Base-by-base conservation (phyloP, 2,113 vertebrate genomes). In the Asarcornis scutulata region DNA sequence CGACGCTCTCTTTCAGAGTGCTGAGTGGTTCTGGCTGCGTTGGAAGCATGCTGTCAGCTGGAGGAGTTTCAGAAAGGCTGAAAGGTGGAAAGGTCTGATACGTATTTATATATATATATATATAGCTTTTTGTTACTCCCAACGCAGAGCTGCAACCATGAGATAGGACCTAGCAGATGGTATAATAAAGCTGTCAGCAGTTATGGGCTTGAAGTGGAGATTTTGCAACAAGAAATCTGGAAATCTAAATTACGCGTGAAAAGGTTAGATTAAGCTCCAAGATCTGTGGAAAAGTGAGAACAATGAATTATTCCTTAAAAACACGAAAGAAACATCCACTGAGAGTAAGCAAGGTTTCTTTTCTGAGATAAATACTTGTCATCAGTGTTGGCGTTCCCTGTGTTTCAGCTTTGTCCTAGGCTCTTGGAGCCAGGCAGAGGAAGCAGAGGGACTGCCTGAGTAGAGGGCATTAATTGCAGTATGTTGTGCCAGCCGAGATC, bases 111-210 rank as follows among this genome's bases (percentile, higher is more conserved):
- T 50, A 23, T 46, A 23, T 50, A 23, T 46, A 46, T 50, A 22
- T 16, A 14, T 11, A n/a, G 11, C 3, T 2, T 88, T 75, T 64
- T 32, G 40, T 74, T 93, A 63, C 15, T 91, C 32, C 60, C 56
- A 48, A 7, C 29, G 14, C 27, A 38, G 68, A 67, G 48, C 62
- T 92, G 31, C n/a, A 91, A 27, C 77, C 50, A 27, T 48, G 32
- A 71, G 76, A 62, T 22, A 27, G n/a, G 62, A 79, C 53, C n/a
- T 93, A 84, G 53, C 80, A 95, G 90, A 84, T 94, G 88, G 86
- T 84, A 3, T 80, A 85, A 84, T 46, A 69, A 60, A 95, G 71
- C 48, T 89, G 58, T 88, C 83, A 88, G 73, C 68, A 93, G 76
- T 93, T 93, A 40, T 36, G 66, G 52, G 66, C 73, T 88, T 44